Evolutionary conservation across 2,888 invertebrate genomes (phyloP).

Genomic region (Gymnosoma rotundatum): DNA sequence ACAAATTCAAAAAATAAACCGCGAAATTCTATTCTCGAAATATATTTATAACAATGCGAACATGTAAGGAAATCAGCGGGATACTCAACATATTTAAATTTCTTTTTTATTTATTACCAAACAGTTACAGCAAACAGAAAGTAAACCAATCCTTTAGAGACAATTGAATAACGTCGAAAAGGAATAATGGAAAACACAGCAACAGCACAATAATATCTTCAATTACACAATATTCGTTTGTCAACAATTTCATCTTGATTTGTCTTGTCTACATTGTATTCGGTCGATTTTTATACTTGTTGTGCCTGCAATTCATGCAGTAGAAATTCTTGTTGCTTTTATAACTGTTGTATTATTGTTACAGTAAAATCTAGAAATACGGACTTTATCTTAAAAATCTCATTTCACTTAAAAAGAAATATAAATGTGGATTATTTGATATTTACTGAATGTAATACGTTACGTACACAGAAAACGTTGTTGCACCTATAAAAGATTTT

Average conservation of each 20-base stretch:
- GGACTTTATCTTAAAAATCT: too few species aligned
- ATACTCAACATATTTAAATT: slow-evolving; percentile 23
- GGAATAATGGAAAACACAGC: neutral
- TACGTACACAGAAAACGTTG: too few species aligned
- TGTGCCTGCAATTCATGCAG: slow-evolving; percentile 18
- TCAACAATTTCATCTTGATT: slow-evolving; percentile 7
- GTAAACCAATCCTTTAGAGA: slow-evolving; percentile 1
- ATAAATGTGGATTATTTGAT: too few species aligned
- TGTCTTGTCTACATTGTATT: slow-evolving; percentile 5
- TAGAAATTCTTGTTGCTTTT: slow-evolving; percentile 5
- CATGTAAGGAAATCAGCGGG: slow-evolving; percentile 31
- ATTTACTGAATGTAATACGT: too few species aligned
- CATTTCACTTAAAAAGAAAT: too few species aligned
- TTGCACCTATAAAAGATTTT: too few species aligned
- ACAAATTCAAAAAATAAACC: neutral
- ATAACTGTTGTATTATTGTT: neutral
- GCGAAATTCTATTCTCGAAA: neutral
- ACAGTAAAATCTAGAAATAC: slow-evolving; percentile 4
- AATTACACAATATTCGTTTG: slow-evolving; percentile 24
- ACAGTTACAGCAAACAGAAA: neutral
- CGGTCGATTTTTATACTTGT: neutral
- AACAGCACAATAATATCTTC: neutral
- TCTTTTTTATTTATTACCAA: slow-evolving; percentile 10
- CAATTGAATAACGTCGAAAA: slow-evolving; percentile 32
- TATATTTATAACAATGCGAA: neutral